Evolutionary conservation across 2,797 vertebrate genomes (phyloP), one percentile per base, ranked within the genome.

Genomic region (Fringilla coelebs): DNA sequence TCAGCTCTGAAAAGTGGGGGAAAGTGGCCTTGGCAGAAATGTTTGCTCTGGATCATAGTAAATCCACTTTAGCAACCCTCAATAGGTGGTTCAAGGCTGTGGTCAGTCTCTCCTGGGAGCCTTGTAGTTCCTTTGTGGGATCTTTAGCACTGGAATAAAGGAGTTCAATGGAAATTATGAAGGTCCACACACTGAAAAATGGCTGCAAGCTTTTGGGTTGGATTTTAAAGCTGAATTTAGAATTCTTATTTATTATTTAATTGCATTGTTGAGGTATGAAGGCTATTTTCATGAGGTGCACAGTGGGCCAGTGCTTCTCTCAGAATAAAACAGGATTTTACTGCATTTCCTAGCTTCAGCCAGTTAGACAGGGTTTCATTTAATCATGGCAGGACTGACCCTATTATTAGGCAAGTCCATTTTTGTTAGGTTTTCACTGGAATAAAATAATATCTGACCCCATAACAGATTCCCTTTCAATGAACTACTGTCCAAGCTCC

Each of bases 401-500:
- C 79, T 61, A 7, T 89, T 92, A 63, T 72, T 89, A 87, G 70
- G 51, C 20, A 75, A 88, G 87, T 65, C 94, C 70, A 63, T 86
- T 79, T 92, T 90, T 88, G 91, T 85, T 85, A 85, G 71, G 62
- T 89, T 89, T 89, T 89, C 70, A 15, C 78, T 71, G 32, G 70
- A 51, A 65, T 94, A 75, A 90, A 93, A 92, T 61, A 87, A 51
- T 49, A 32, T 75, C 89, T 89, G 78, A 60, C 79, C 72, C 72
- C 60, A 9, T 83, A 92, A 88, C 70, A 85, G 85, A 94, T 96
- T 85, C 49, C 32, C 82, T 96, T 84, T 89, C 90, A 92, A 85
- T 92, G 87, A 94, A 89, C 94, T 93, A 78, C 92, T 90, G 75
- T 65, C 82, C 73, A 1, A 79, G 77, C 72, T 93, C 80, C 80